A percentile compares a stretch with the other conserved stretches of the same genome.
Conservation (phyloP, 2,797 vertebrate genomes). For the Brotula barbata region DNA sequence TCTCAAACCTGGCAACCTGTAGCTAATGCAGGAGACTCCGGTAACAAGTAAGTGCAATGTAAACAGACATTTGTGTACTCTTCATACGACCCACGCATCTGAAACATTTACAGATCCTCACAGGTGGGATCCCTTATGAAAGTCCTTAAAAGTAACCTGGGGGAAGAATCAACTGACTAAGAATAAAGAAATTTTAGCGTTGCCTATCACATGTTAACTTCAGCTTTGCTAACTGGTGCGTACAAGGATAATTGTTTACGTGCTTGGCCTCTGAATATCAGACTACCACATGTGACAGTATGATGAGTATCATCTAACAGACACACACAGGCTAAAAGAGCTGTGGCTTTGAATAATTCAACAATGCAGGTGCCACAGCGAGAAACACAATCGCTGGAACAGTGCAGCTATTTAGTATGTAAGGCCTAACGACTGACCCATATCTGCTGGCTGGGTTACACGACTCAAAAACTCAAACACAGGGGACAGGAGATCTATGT, state of each 20-base stretch:
- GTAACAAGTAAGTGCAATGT: neutral
- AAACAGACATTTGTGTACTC: constrained; percentile 4
- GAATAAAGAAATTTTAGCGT: neutral
- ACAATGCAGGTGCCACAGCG: constrained; percentile 55
- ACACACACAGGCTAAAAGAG: constrained; percentile 64
- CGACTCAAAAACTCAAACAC: neutral
- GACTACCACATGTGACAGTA: constrained; percentile 43
- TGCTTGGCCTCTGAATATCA: constrained; percentile 14
- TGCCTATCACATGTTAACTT: constrained; percentile 23
- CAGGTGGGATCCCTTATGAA: neutral
- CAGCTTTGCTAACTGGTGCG: constrained; percentile 9
- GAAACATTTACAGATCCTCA: neutral
- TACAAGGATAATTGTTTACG: constrained; percentile 12
- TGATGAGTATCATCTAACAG: constrained; percentile 67
- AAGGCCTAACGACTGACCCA: constrained; percentile 62
- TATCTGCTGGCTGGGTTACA: constrained; percentile 28
- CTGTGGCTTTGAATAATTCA: constrained; percentile 74
- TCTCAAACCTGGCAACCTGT: too few relatives aligned
- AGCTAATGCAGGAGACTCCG: too few relatives aligned
- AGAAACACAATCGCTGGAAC: constrained; percentile 74
- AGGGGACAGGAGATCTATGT: accelerated
- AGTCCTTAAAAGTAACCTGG: neutral
- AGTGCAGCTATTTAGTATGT: constrained; percentile 38
- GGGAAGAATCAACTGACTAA: neutral
- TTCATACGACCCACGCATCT: neutral